Percentiles rank a stretch among this genome's conserved stretches.
Evolutionary conservation across 2,797 vertebrate genomes (phyloP).

Genomic region (Gastrophryne carolinensis): DNA sequence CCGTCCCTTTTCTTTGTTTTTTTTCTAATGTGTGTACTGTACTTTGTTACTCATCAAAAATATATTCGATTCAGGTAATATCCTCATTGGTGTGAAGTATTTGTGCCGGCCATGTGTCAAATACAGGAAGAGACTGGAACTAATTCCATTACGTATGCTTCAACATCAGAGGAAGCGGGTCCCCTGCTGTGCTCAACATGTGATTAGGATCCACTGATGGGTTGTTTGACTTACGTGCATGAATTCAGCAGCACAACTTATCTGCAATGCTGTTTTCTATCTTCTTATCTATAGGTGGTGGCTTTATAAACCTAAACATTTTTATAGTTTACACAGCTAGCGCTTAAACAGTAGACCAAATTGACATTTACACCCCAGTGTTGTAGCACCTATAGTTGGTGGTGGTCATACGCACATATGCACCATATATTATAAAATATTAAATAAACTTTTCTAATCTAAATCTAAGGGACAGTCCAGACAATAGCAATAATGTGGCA

Average conservation of each 20-base stretch:
- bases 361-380: background rate
- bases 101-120: background rate
- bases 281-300: conserved; percentile 3
- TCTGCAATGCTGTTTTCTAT: background rate
- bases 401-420: too few species aligned
- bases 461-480: too few species aligned
- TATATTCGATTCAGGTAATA: background rate
- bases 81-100: background rate
- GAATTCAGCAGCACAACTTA: conserved; percentile 1
- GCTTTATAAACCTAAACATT: background rate
- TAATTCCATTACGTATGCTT: background rate
- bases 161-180: background rate
- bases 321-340: background rate
- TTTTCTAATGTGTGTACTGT: too few species aligned
- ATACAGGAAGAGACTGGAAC: background rate
- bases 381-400: background rate
- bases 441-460: too few species aligned
- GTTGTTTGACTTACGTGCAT: conserved; percentile 27
- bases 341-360: background rate
- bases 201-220: conserved; percentile 24
- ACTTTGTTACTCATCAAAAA: background rate
- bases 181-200: background rate
- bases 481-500: too few species aligned
- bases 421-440: too few species aligned
- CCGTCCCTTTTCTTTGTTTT: too few species aligned